A percentile compares a stretch with the other conserved stretches of the same genome.
These are phyloP conservation scores for Drosophila neonasuta DNA, from an alignment of 2,888 invertebrate species.

Conservation along the genomic window DNA sequence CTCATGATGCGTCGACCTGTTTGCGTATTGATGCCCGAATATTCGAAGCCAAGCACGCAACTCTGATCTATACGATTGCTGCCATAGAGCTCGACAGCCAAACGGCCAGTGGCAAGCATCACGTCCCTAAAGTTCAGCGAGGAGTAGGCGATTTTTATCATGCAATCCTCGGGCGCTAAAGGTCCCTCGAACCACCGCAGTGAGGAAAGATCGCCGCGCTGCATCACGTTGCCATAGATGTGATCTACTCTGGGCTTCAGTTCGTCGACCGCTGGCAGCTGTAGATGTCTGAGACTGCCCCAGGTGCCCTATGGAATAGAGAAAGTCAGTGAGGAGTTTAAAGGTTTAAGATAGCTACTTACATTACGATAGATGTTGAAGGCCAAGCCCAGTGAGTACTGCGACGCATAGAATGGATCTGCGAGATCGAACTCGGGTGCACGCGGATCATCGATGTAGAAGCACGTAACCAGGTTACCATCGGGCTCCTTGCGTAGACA, in stretches of 20 bases:
- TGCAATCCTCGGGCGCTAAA: slow-evolving; percentile 83
- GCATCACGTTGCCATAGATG: slow-evolving; percentile 89
- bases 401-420: slow-evolving; percentile 86
- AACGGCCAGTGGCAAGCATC: slow-evolving; percentile 95
- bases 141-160: slow-evolving; percentile 84
- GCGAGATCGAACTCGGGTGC: slow-evolving; percentile 87
- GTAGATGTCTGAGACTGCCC: slow-evolving; percentile 94
- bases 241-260: slow-evolving; percentile 84
- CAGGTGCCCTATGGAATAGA: slow-evolving; percentile 75
- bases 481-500: slow-evolving; percentile 92
- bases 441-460: slow-evolving; percentile 85
- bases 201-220: slow-evolving; percentile 93
- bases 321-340: not conserved
- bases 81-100: slow-evolving; percentile 91
- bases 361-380: slow-evolving; percentile 88
- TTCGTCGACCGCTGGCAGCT: slow-evolving; percentile 83
- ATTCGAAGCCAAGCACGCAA: slow-evolving; percentile 87
- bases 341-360: slow-evolving; percentile 37
- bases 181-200: slow-evolving; percentile 92
- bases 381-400: slow-evolving; percentile 88
- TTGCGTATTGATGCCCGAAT: slow-evolving; percentile 84
- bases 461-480: slow-evolving; percentile 85
- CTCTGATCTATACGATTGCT: slow-evolving; percentile 86
- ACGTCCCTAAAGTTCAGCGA: slow-evolving; percentile 96
- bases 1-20: slow-evolving; percentile 87